Base-by-base conservation (phyloP, 2,888 invertebrate genomes). In the Aleiodes leptofemur region DNA sequence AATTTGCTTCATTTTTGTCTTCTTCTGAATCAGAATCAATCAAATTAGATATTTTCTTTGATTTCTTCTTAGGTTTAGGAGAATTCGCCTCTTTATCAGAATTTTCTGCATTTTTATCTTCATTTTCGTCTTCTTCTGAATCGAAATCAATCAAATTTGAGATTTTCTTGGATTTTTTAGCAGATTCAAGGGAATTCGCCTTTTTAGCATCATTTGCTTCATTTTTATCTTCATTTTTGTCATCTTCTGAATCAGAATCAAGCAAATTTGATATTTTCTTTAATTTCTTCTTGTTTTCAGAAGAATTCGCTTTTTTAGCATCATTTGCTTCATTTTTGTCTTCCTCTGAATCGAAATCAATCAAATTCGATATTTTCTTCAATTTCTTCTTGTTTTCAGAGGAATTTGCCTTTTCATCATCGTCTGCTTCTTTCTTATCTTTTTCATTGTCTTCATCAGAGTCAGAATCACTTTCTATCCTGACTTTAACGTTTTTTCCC, bases 1-100 rank as follows among this genome's bases (percentile, higher is more conserved):
- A 1, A 34, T 34, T 4, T 34, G 2, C 34, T 34, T 34, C 34
- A 34, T 34, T 23, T 23, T 23, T 23, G 23, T 77, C 70, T 59
- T 79, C 81, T 53, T 83, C 84, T 5, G 84, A 83, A 66, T 85
- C 84, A 55, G 84, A 80, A 77, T 85, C 84, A 8, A 85, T 72
- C 51, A 85, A 50, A 8, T 59, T 72, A 56, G 76, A 82, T 4
- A 82, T 48, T 64, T 78, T 78, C 7, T 76, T 80, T 16, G 78
- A 77, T 75, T 80, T 82, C 81, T 82, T 72, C 61, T 23, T 23
- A 2, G 23, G 2, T 23, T 2, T 2, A 23, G 23, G 2, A 23
- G 23, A 23, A 23, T 23, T 23, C 2, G 23, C 23, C 23, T 23
- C 2, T 23, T 23, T 2, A 23, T 23, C 23, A 2, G 1, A 1